Evolutionary conservation across 2,888 invertebrate species (phyloP).

Genomic region (Diarsia brunnea): DNA sequence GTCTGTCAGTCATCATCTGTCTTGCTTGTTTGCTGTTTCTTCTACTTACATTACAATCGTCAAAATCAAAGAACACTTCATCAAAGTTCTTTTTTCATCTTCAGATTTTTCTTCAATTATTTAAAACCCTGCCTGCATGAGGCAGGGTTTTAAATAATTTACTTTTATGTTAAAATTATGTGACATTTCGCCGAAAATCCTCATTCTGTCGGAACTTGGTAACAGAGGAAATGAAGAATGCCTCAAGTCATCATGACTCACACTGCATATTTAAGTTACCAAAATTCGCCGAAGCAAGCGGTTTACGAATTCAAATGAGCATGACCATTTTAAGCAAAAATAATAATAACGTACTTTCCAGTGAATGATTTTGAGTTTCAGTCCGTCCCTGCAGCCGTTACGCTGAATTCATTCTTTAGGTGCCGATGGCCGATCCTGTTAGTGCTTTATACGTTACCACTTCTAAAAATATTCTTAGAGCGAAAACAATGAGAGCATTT

Average conservation of each 20-base stretch:
- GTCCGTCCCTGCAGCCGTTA: conserved; percentile 36
- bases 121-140: too few relatives aligned
- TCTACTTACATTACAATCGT: not conserved
- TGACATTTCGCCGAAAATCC: conserved; percentile 3
- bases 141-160: not conserved
- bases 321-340: conserved; percentile 56
- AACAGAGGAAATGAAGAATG: conserved; percentile 48
- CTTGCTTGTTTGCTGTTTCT: not conserved
- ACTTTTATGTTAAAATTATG: not conserved
- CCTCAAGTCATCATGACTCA: conserved; percentile 39
- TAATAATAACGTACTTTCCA: conserved; percentile 53
- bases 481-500: conserved; percentile 45
- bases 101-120: not conserved
- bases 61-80: not conserved
- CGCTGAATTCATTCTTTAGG: conserved; percentile 34
- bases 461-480: conserved; percentile 54
- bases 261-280: conserved; percentile 47
- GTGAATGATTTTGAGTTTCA: conserved; percentile 42
- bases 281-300: conserved; percentile 50
- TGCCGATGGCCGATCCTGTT: conserved; percentile 43
- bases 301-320: conserved; percentile 54
- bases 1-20: not conserved
- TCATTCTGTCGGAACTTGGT: conserved; percentile 23
- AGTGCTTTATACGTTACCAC: conserved; percentile 40
- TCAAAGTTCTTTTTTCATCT: not conserved